Evolutionary conservation across 2,797 vertebrate genomes (phyloP), one percentile per base, ranked within the genome.

Genomic region (Hypotaenidia okinawae): DNA sequence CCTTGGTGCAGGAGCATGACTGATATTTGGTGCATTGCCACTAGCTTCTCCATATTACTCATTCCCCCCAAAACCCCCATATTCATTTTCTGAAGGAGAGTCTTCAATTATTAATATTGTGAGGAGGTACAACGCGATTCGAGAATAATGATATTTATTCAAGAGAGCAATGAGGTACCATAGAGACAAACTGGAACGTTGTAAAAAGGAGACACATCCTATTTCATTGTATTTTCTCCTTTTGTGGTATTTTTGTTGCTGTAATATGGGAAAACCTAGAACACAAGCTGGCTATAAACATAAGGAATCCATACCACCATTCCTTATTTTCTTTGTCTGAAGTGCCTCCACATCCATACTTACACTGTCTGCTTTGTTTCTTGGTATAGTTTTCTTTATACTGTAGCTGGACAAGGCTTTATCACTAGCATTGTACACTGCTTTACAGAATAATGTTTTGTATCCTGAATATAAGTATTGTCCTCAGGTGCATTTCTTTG

Each of bases 81-180:
- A 83, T 78, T 49, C 2, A 45, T 94, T 93, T 97, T 90, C 69
- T 76, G 67, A 91, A 96, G 91, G 63, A 95, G 13, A 90, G 51
- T 90, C 37, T 86, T 92, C 4, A 75, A 73, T 96, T 93, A 89
- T 95, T 97, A 82, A 52, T 90, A 77, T 59, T 92, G 74, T 95
- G 63, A 68, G 37, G 33, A 89, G 51, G 14, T 76, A 55, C 16
- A 57, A 80, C 77, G 51, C 32, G 84, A 35, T 74, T 83, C 79
- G 45, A 84, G 35, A 30, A 33, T 51, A 83, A 27, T 39, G 8
- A 15, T 84, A 41, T 69, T 89, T 92, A 74, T 92, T 76, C 51
- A 81, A 59, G 73, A 23, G 24, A 91, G 52, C 35, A 47, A 28
- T 59, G 63, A 30, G 51, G 73, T 87, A 87, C 37, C 66, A 41